Percentiles rank a stretch among this genome's conserved stretches.
Evolutionary conservation across 2,797 vertebrate species (phyloP).

Genomic region (Pipistrellus kuhlii): DNA sequence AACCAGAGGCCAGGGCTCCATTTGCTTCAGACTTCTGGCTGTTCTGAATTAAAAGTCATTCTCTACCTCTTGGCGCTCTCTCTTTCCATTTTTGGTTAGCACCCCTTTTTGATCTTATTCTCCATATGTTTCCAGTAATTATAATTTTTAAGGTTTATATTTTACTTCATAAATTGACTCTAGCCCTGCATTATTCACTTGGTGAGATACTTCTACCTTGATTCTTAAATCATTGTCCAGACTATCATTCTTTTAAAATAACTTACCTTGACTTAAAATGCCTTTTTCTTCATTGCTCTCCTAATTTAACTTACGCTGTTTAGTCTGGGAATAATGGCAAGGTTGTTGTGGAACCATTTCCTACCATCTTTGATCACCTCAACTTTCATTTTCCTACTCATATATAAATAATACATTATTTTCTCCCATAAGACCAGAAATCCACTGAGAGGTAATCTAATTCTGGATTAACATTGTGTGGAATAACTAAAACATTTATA

Average conservation of each 20-base stretch:
- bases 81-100: neutral
- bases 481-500: neutral
- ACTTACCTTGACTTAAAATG: neutral
- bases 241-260: constrained; percentile 16
- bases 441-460: neutral
- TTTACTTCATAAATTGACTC: neutral
- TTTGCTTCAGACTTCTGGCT: neutral
- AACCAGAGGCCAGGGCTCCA: neutral
- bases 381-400: constrained; percentile 6
- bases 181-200: neutral
- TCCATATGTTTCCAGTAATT: neutral
- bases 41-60: constrained; percentile 19
- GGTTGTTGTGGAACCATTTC: neutral
- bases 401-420: constrained; percentile 35
- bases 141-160: neutral
- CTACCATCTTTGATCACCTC: neutral
- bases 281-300: neutral
- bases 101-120: neutral
- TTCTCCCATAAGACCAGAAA: neutral
- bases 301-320: neutral
- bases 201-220: neutral
- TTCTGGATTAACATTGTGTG: neutral
- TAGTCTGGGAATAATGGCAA: neutral
- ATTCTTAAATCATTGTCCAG: neutral
- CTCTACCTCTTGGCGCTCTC: neutral